Evolutionary conservation across 2,888 invertebrate genomes (phyloP).

Genomic region (Colletes collaris): DNA sequence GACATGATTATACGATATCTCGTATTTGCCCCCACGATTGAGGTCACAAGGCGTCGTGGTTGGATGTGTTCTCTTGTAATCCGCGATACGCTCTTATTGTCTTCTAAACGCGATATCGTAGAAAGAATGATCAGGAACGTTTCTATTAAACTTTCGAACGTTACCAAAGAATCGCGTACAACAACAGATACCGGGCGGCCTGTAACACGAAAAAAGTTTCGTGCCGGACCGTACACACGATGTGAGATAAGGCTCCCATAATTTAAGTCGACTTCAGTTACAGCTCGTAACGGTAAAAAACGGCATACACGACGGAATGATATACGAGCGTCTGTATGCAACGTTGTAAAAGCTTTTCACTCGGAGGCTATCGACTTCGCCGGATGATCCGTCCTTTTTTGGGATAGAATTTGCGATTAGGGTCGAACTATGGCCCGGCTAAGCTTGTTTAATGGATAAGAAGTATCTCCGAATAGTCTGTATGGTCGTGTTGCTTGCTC

Average conservation of each 20-base stretch:
- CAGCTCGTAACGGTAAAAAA: conserved; percentile 67
- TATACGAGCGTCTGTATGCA: conserved; percentile 72
- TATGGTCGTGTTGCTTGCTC: conserved; percentile 5
- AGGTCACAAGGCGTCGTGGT: conserved; percentile 25
- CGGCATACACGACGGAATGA: conserved; percentile 61
- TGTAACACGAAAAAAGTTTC: conserved; percentile 71
- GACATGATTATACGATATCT: conserved; percentile 50
- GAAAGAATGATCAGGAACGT: too few relatives aligned
- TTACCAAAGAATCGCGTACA: too few relatives aligned
- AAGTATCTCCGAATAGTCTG: conserved; percentile 13
- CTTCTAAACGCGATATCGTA: background rate
- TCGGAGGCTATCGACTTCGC: conserved; percentile 56
- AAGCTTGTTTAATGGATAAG: conserved; percentile 7
- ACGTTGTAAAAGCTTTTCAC: conserved; percentile 75
- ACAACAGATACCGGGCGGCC: conserved; percentile 7
- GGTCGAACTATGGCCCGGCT: background rate
- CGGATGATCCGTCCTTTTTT: conserved; percentile 14
- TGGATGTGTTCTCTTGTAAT: conserved; percentile 17
- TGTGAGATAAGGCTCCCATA: conserved; percentile 78
- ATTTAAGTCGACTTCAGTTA: conserved; percentile 78
- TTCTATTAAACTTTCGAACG: too few relatives aligned
- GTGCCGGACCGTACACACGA: conserved; percentile 78
- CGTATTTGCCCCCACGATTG: conserved; percentile 26
- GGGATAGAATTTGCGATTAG: conserved; percentile 12
- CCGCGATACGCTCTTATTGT: background rate